phyloP scores from a whole-genome alignment of 2,113 vertebrate species.

The Nerophis lumbriciformis region DNA sequence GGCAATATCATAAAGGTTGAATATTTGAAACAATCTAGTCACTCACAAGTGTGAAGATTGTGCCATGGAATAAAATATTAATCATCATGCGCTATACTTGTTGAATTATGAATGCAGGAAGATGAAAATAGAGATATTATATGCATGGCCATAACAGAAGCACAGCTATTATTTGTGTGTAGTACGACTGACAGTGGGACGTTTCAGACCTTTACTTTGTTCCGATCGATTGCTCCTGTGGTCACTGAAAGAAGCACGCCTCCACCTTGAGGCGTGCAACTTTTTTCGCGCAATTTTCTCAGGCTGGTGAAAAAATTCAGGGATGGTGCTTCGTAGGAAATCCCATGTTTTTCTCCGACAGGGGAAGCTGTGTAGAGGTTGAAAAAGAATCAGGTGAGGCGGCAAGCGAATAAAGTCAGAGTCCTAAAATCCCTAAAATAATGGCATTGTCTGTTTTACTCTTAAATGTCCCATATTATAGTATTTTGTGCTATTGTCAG shows the following conservation, averaged over 20 bases:
- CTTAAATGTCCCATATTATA: too few relatives aligned
- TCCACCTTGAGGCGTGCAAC: constrained; percentile 40
- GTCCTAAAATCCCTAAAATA: too few relatives aligned
- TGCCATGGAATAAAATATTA: constrained; percentile 55
- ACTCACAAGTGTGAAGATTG: constrained; percentile 25
- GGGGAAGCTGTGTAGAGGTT: constrained; percentile 58
- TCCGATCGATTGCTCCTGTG: constrained; percentile 33
- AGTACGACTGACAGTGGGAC: background rate
- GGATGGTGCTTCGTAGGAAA: constrained; percentile 75
- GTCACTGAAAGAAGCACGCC: constrained; percentile 45
- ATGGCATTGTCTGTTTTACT: background rate
- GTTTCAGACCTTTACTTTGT: constrained; percentile 67
- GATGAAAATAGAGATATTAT: constrained; percentile 20
- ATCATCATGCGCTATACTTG: constrained; percentile 30
- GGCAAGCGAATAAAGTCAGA: background rate
- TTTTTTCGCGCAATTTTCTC: constrained; percentile 48
- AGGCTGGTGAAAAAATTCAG: constrained; percentile 72
- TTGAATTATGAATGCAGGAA: constrained; percentile 54
- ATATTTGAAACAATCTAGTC: constrained; percentile 19
- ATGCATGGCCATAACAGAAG: background rate
- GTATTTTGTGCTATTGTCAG: too few relatives aligned
- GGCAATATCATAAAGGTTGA: constrained; percentile 5
- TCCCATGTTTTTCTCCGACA: constrained; percentile 75
- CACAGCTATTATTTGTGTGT: constrained; percentile 8
- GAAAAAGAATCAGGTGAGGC: constrained; percentile 2